A percentile compares a stretch with the other conserved stretches of the same genome.
phyloP scores from a whole-genome alignment of 2,797 vertebrate species.

The Falco novaeseelandiae region DNA sequence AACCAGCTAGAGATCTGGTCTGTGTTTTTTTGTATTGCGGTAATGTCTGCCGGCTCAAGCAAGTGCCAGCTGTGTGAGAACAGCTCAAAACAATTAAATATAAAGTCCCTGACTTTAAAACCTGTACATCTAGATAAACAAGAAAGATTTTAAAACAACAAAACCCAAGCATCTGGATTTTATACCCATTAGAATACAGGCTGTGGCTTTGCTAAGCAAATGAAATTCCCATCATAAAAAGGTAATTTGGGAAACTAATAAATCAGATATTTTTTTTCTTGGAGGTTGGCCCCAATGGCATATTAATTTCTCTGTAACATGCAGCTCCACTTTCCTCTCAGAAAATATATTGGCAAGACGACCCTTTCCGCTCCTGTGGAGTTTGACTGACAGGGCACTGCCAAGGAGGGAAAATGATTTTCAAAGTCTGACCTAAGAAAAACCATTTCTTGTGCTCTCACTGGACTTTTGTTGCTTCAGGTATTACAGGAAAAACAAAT shows the following conservation, averaged over 20 bases:
- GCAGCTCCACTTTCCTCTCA: not conserved
- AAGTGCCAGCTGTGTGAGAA: slow-evolving; percentile 21
- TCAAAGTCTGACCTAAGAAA: slow-evolving; percentile 64
- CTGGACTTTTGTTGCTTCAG: slow-evolving; percentile 71
- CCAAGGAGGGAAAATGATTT: slow-evolving; percentile 65
- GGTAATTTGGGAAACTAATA: not conserved
- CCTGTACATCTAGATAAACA: slow-evolving; percentile 47
- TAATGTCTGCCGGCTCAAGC: not conserved
- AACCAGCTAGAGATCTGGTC: not conserved
- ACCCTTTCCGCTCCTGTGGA: slow-evolving; percentile 20
- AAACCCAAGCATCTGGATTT: slow-evolving; percentile 14
- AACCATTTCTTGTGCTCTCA: slow-evolving; percentile 38
- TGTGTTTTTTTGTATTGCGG: not conserved
- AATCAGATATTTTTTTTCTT: not conserved
- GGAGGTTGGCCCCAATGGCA: not conserved
- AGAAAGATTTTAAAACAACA: not conserved
- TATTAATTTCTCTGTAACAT: not conserved
- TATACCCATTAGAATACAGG: not conserved
- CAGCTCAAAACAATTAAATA: slow-evolving; percentile 32
- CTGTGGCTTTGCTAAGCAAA: not conserved
- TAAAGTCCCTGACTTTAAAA: slow-evolving; percentile 14
- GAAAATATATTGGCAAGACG: not conserved
- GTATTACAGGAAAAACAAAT: slow-evolving; percentile 73
- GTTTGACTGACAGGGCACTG: slow-evolving; percentile 68
- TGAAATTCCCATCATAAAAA: slow-evolving; percentile 16